These are phyloP conservation scores for Rhyacophila evoluta DNA, from an alignment of 2,888 invertebrate genomes.

Conservation along the genomic window DNA sequence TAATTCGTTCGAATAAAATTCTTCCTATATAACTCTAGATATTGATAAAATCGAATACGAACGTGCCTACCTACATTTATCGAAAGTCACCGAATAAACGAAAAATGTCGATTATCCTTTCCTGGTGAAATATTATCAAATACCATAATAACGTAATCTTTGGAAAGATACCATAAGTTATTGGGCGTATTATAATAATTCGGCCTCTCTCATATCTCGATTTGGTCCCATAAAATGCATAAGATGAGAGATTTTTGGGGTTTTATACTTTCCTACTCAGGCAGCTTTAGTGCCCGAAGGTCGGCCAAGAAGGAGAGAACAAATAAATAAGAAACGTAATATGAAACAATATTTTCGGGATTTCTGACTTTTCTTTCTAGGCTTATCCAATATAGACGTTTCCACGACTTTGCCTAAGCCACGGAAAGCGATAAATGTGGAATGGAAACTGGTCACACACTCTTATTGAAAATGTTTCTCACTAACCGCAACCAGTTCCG, in stretches of 20 bases:
- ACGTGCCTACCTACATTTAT: too few relatives aligned
- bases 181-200: neutral
- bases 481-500: neutral
- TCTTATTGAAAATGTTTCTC: constrained; percentile 6
- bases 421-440: neutral
- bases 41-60: too few relatives aligned
- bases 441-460: neutral
- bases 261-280: neutral
- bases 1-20: too few relatives aligned
- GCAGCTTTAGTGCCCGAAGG: constrained; percentile 27
- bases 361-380: constrained; percentile 29
- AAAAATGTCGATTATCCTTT: too few relatives aligned
- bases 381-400: constrained; percentile 11
- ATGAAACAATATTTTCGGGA: constrained; percentile 32
- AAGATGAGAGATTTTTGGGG: constrained; percentile 5
- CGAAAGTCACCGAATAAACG: too few relatives aligned
- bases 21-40: too few relatives aligned
- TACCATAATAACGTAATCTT: too few relatives aligned
- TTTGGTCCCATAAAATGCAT: neutral
- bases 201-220: neutral
- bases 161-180: neutral
- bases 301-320: neutral
- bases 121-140: too few relatives aligned
- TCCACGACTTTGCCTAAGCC: neutral
- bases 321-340: constrained; percentile 44